Conservation (phyloP, 1,140 invertebrate genomes). For the Maniola jurtina region DNA sequence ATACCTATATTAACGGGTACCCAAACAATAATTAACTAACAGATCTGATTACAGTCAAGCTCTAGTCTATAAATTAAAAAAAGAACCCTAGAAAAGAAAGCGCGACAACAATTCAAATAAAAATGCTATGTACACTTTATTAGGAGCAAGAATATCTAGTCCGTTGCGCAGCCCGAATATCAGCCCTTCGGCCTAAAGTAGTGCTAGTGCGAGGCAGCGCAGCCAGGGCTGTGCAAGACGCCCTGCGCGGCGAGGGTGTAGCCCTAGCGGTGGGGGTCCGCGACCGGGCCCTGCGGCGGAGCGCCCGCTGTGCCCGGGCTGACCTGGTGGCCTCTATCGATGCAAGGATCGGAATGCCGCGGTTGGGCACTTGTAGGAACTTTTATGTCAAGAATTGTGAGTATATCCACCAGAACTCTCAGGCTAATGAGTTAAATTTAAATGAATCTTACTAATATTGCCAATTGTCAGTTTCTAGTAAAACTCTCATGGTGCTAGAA, state of each 20-base stretch:
- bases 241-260: constrained; percentile 88
- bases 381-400: constrained; percentile 88
- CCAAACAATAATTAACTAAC: no score
- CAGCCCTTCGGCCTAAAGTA: constrained; percentile 90
- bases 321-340: constrained; percentile 95
- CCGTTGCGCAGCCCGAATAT: constrained; percentile 93
- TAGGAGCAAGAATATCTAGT: constrained; percentile 95
- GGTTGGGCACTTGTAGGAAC: constrained; percentile 91
- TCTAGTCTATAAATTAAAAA: no score
- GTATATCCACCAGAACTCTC: constrained; percentile 20
- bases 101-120: neutral
- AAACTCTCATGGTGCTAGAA: constrained; percentile 97
- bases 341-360: constrained; percentile 88
- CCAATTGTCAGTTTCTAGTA: constrained; percentile 79
- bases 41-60: no score
- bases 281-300: constrained; percentile 88
- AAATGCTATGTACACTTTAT: neutral
- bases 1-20: no score
- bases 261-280: constrained; percentile 95
- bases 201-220: constrained; percentile 95
- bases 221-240: constrained; percentile 92
- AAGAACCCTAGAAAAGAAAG: no score
- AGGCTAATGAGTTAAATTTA: neutral
- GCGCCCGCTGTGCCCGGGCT: constrained; percentile 90
- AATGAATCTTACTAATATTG: neutral